Conservation (phyloP, 2,113 vertebrate genomes). For the Australoheros scitulus region DNA sequence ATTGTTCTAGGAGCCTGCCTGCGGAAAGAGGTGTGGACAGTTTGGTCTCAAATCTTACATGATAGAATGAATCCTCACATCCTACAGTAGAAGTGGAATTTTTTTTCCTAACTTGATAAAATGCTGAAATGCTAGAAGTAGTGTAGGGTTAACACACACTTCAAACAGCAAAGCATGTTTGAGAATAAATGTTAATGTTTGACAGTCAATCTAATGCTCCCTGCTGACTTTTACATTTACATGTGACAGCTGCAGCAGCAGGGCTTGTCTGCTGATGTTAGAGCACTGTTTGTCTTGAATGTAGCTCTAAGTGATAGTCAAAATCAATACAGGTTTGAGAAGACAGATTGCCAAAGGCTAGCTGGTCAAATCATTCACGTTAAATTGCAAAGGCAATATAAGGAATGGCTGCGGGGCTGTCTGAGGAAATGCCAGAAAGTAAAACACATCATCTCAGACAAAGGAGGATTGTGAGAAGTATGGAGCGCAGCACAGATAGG, state of each 20-base stretch:
- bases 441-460: constrained; percentile 3
- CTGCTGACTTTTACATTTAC: constrained; percentile 12
- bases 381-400: constrained; percentile 18
- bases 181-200: constrained; percentile 1
- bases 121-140: constrained; percentile 1
- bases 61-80: neutral
- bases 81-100: neutral
- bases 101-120: neutral
- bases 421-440: constrained; percentile 6
- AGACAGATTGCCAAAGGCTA: neutral
- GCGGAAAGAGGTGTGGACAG: constrained; percentile 4
- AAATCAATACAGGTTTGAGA: constrained; percentile 32
- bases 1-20: constrained; percentile 23
- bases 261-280: constrained; percentile 21
- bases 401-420: constrained; percentile 8
- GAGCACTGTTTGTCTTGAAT: constrained; percentile 8
- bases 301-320: constrained; percentile 3
- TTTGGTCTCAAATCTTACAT: neutral
- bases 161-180: constrained; percentile 28
- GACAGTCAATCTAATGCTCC: neutral
- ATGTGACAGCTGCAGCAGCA: constrained; percentile 25
- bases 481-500: neutral
- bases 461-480: neutral
- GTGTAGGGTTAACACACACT: neutral
- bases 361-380: constrained; percentile 24